Evolutionary conservation across 2,888 invertebrate species (phyloP).

Genomic region (Tetramorium bicarinatum): DNA sequence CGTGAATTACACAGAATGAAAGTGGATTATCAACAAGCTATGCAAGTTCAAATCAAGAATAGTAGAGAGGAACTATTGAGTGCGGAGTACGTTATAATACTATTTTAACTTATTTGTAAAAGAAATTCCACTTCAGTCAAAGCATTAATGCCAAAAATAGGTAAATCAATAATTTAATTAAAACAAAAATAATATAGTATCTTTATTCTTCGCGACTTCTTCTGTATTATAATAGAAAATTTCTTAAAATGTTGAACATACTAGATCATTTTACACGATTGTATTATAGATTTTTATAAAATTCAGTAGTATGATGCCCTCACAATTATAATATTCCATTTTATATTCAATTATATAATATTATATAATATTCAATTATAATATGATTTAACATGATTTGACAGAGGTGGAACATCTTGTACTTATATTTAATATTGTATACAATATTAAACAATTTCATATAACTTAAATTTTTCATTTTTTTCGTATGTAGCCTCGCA

Average conservation of each 20-base stretch:
- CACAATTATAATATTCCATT: background rate
- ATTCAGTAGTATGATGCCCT: background rate
- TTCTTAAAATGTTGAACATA: background rate
- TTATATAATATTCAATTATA: too few species aligned
- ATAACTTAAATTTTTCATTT: conserved; percentile 35
- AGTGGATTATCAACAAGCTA: conserved; percentile 87
- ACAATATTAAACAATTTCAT: conserved; percentile 13
- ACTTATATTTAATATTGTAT: conserved; percentile 11
- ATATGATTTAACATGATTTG: conserved; percentile 6
- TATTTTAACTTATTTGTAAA: background rate
- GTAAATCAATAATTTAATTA: background rate
- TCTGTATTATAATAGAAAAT: background rate
- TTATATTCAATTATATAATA: too few species aligned
- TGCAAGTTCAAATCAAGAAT: conserved; percentile 87
- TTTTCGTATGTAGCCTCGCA: conserved; percentile 77
- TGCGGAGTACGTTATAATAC: conserved; percentile 75
- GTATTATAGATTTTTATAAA: background rate
- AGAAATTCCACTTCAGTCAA: conserved; percentile 74
- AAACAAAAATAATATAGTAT: conserved; percentile 1
- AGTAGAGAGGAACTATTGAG: conserved; percentile 85
- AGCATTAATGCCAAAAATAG: background rate
- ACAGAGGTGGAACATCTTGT: background rate
- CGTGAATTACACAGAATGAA: conserved; percentile 90
- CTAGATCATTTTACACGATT: background rate
- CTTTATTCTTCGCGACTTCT: background rate